A percentile compares a stretch with the other conserved stretches of the same genome.
Conservation (phyloP, 2,888 invertebrate genomes). For the Archaeoteleia sp. region DNA sequence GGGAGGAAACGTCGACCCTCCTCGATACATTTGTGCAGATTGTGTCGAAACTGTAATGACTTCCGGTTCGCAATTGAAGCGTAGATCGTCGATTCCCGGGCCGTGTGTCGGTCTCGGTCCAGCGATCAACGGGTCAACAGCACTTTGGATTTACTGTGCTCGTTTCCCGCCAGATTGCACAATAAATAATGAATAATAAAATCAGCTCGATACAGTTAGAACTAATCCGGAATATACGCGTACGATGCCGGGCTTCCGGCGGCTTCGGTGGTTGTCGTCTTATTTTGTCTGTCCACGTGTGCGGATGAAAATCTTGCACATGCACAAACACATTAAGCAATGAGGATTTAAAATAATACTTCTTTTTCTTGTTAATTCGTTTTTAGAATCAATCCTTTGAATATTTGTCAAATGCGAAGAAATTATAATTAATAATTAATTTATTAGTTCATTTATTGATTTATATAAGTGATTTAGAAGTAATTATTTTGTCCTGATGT, state of each 20-base stretch:
- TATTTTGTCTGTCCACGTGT: slow-evolving; percentile 4
- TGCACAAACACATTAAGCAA: no score
- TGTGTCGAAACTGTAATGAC: slow-evolving; percentile 60
- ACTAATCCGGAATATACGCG: slow-evolving; percentile 42
- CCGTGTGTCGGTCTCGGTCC: slow-evolving; percentile 68
- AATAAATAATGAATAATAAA: slow-evolving; percentile 66
- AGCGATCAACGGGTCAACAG: slow-evolving; percentile 70
- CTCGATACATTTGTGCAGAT: slow-evolving; percentile 35
- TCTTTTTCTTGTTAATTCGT: no score
- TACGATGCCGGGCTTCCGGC: slow-evolving; percentile 21
- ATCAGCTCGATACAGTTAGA: slow-evolving; percentile 55
- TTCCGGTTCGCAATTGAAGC: slow-evolving; percentile 63
- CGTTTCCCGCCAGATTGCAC: slow-evolving; percentile 60
- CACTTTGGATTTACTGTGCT: slow-evolving; percentile 64
- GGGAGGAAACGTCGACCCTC: slow-evolving; percentile 1
- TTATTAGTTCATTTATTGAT: no score
- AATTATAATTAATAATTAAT: no score
- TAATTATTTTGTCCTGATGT: no score
- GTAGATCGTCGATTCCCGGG: slow-evolving; percentile 55
- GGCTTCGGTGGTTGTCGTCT: slow-evolving; percentile 28
- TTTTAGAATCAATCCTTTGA: no score
- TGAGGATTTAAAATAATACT: no score
- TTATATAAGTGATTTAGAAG: no score
- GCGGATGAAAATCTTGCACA: no score
- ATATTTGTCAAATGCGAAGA: no score